phyloP scores from a whole-genome alignment of 2,113 vertebrate species.

The Bufo gargarizans region DNA sequence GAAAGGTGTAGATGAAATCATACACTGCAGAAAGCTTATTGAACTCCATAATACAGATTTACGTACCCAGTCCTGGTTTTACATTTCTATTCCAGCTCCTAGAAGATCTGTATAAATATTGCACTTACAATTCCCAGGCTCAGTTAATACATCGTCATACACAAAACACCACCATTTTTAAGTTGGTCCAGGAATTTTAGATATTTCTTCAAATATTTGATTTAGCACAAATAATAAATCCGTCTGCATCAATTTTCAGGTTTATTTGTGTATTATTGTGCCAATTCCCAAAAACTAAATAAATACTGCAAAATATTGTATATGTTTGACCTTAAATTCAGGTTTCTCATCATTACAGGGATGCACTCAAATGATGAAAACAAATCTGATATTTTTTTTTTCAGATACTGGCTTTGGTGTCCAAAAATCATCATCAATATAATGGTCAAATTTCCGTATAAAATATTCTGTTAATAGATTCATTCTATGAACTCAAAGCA shows the following conservation, averaged over 20 bases:
- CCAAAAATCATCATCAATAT: constrained; percentile 47
- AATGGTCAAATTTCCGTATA: constrained; percentile 46
- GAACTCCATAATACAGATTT: constrained; percentile 8
- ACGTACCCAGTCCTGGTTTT: constrained; percentile 57
- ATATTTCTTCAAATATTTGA: constrained; percentile 17
- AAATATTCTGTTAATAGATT: constrained; percentile 43
- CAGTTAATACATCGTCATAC: constrained; percentile 6
- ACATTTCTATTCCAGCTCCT: constrained; percentile 42
- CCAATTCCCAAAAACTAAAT: constrained; percentile 50
- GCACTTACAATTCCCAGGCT: constrained; percentile 22
- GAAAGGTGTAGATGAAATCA: constrained; percentile 25
- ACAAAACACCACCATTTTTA: constrained; percentile 20
- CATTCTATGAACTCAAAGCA: constrained; percentile 39
- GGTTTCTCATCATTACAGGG: constrained; percentile 34
- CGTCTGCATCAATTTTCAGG: constrained; percentile 43
- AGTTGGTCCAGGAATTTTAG: constrained; percentile 1
- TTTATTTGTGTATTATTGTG: constrained; percentile 47
- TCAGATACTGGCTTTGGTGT: constrained; percentile 48
- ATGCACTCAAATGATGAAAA: constrained; percentile 46
- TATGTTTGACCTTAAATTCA: constrained; percentile 37
- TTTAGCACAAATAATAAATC: constrained; percentile 36
- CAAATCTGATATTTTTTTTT: constrained; percentile 1
- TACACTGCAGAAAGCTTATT: constrained; percentile 36
- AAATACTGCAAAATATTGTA: constrained; percentile 48
- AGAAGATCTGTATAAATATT: constrained; percentile 35